Evolutionary conservation across 2,797 vertebrate genomes (phyloP).

Genomic region (Poeciliopsis turneri): DNA sequence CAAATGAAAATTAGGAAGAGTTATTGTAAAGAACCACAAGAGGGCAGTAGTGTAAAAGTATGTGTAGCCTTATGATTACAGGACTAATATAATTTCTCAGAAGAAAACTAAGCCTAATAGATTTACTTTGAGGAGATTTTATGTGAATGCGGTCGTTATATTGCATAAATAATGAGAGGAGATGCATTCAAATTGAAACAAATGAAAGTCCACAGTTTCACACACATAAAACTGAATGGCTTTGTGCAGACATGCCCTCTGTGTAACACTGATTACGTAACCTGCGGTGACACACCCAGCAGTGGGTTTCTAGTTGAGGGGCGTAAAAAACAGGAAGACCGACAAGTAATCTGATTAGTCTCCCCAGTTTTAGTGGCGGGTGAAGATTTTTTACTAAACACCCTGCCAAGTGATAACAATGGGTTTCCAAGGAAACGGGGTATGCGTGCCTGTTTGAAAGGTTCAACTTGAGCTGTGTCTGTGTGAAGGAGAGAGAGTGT

Average conservation of each 20-base stretch:
- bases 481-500: slow-evolving; percentile 9
- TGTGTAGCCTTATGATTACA: neutral
- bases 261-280: slow-evolving; percentile 59
- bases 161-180: neutral
- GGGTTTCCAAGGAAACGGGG: slow-evolving; percentile 53
- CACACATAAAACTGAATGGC: slow-evolving; percentile 7
- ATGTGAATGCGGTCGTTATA: neutral
- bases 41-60: slow-evolving; percentile 48
- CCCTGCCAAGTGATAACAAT: slow-evolving; percentile 39
- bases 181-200: neutral
- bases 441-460: slow-evolving; percentile 9
- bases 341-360: slow-evolving; percentile 51
- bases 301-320: slow-evolving; percentile 35
- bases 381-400: slow-evolving; percentile 39
- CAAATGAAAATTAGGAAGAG: slow-evolving; percentile 3
- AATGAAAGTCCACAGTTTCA: slow-evolving; percentile 15
- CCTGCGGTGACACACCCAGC: slow-evolving; percentile 53
- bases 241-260: slow-evolving; percentile 58
- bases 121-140: neutral
- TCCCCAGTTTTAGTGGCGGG: slow-evolving; percentile 21
- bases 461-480: slow-evolving; percentile 6
- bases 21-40: slow-evolving; percentile 52
- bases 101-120: neutral
- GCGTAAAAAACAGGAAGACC: slow-evolving; percentile 43
- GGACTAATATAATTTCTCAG: neutral